These are phyloP conservation scores for Piaya cayana DNA, from an alignment of 2,113 vertebrate genomes.

Conservation along the genomic window DNA sequence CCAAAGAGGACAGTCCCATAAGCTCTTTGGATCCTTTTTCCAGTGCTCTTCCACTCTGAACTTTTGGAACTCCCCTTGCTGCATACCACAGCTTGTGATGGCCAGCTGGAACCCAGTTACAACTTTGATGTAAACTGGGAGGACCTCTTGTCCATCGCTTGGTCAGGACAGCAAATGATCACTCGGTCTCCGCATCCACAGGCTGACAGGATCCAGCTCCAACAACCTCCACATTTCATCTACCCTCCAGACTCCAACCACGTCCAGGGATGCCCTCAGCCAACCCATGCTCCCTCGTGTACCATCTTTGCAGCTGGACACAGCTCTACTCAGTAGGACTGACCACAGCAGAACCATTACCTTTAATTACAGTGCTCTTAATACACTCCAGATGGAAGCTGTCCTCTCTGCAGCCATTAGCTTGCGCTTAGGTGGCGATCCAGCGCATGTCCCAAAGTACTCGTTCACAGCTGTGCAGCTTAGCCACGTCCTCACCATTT, in stretches of 20 bases:
- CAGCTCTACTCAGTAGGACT: neutral
- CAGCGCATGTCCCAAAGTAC: neutral
- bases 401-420: neutral
- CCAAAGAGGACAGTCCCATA: neutral
- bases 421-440: neutral
- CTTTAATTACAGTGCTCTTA: neutral
- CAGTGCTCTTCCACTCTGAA: neutral
- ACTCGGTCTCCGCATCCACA: neutral
- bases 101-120: fast-evolving
- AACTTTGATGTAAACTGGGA: neutral
- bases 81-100: neutral
- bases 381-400: neutral
- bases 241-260: neutral
- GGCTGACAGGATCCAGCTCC: neutral
- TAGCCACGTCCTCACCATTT: neutral
- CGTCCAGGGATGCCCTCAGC: neutral
- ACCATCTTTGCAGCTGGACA: neutral
- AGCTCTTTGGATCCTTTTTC: neutral
- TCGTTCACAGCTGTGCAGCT: neutral
- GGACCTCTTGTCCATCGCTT: neutral
- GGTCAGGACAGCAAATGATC: neutral
- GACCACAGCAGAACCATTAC: neutral
- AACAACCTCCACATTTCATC: neutral
- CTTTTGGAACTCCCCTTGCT: neutral
- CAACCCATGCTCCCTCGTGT: fast-evolving